phyloP scores from a whole-genome alignment of 2,797 vertebrate genomes.

The Podarcis siculus region DNA sequence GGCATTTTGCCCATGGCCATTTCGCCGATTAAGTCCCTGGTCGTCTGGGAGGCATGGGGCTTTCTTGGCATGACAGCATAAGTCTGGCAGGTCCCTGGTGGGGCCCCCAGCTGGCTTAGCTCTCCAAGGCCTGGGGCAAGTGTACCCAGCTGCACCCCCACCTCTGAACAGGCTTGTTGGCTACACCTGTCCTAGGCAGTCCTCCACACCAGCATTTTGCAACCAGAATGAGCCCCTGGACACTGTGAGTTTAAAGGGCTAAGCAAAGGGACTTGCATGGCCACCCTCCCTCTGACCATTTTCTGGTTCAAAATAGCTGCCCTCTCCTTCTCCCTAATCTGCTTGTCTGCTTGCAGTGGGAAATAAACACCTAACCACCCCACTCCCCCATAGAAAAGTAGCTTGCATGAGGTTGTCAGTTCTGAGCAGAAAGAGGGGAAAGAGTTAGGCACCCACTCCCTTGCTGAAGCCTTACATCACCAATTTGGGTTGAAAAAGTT shows the following conservation, averaged over 20 bases:
- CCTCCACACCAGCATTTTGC: too few species aligned
- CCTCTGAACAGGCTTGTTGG: too few species aligned
- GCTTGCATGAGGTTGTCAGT: background rate
- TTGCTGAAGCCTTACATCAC: background rate
- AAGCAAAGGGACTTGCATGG: background rate
- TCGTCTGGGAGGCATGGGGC: too few species aligned
- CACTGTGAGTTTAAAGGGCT: background rate
- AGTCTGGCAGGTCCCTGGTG: too few species aligned
- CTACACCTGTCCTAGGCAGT: background rate
- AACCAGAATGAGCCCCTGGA: background rate
- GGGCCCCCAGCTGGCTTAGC: too few species aligned
- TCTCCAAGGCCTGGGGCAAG: too few species aligned
- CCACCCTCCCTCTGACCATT: background rate
- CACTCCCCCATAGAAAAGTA: too few species aligned
- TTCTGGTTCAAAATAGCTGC: background rate
- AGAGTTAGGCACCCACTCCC: too few species aligned
- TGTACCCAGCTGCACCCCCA: too few species aligned
- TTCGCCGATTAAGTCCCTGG: too few species aligned
- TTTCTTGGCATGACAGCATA: too few species aligned
- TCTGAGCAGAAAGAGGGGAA: background rate
- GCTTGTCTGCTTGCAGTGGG: background rate
- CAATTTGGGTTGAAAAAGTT: background rate
- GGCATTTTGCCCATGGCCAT: too few species aligned
- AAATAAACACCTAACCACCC: background rate
- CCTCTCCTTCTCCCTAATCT: background rate